Evolutionary conservation across 2,113 vertebrate species (phyloP).

Genomic region (Psophia crepitans): DNA sequence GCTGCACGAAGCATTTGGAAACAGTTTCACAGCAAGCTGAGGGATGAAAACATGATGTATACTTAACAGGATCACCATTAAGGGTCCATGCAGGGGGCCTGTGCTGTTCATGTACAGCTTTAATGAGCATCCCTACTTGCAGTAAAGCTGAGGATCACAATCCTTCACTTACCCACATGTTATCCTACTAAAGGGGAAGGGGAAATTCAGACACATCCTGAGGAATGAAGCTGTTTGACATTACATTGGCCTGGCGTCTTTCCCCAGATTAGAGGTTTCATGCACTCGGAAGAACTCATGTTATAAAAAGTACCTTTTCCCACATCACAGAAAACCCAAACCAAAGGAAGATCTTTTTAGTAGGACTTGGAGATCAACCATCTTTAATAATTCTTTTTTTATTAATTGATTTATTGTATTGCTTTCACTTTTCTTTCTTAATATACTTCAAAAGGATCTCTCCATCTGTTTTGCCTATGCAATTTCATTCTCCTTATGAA

Average conservation of each 20-base stretch:
- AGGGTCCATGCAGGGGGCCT: neutral
- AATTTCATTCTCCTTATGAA: neutral
- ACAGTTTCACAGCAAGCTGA: neutral
- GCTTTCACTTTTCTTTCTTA: neutral
- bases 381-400: neutral
- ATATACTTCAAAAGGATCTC: neutral
- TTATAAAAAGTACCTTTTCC: neutral
- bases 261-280: neutral
- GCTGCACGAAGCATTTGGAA: neutral
- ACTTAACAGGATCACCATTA: rapidly evolving
- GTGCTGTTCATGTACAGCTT: neutral
- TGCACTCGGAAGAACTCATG: neutral
- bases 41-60: neutral
- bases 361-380: neutral
- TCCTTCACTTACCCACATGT: rapidly evolving
- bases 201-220: neutral
- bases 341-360: neutral
- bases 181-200: neutral
- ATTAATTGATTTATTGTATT: neutral
- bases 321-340: neutral
- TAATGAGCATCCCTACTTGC: neutral
- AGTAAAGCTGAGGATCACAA: neutral
- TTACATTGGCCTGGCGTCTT: rapidly evolving
- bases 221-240: neutral
- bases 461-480: neutral